Percentiles rank a stretch among this genome's conserved stretches.
Conservation (phyloP, 2,113 vertebrate species). For the Symphodus melops region DNA sequence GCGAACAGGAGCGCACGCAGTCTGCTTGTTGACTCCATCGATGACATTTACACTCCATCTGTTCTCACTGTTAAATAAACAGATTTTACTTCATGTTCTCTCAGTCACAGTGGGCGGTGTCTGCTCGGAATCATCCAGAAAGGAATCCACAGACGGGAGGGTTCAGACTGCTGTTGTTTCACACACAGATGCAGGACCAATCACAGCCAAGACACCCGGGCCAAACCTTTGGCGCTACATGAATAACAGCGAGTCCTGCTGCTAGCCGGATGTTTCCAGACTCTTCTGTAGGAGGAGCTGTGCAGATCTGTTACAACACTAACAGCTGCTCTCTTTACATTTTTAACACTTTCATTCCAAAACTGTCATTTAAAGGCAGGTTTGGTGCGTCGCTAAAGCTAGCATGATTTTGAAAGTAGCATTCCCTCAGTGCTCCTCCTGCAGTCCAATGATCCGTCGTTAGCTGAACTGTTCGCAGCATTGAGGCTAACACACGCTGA, state of each 20-base stretch:
- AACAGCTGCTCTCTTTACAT: not conserved
- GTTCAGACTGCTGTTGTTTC: not conserved
- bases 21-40: slow-evolving; percentile 12
- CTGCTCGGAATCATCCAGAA: slow-evolving; percentile 1
- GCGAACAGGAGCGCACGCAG: not conserved
- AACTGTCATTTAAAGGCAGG: not conserved
- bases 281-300: not conserved
- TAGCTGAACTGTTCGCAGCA: too few species aligned
- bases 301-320: not conserved
- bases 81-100: not conserved
- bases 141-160: not conserved
- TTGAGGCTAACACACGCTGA: too few species aligned
- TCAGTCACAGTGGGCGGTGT: not conserved
- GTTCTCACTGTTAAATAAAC: slow-evolving; percentile 12
- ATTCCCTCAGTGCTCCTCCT: too few species aligned
- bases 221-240: not conserved
- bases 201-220: not conserved
- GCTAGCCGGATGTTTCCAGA: not conserved
- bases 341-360: not conserved
- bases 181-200: not conserved
- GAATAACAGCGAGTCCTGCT: too few species aligned
- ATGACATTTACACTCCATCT: slow-evolving; percentile 40
- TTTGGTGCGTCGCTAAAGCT: too few species aligned
- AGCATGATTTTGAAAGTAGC: too few species aligned
- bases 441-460: too few species aligned